phyloP scores from a whole-genome alignment of 2,888 invertebrate genomes.

The Rotaria magnacalcarata region DNA sequence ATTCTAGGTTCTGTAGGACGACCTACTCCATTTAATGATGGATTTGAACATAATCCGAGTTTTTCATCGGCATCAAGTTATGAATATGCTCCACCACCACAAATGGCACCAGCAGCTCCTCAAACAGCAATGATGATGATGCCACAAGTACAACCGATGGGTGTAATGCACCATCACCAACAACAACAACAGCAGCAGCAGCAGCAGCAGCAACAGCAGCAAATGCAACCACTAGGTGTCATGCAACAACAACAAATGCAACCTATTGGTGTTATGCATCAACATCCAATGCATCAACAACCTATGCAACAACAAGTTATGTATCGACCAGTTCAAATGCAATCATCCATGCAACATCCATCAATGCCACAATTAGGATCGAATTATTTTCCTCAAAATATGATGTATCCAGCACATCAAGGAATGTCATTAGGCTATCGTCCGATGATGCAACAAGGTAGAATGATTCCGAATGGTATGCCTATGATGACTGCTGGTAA shows the following conservation, averaged over 20 bases:
- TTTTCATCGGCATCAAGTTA: constrained; percentile 7
- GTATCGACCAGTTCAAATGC: not conserved
- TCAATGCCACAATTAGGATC: not conserved
- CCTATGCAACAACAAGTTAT: not conserved
- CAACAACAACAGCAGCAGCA: not conserved
- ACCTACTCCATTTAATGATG: not conserved
- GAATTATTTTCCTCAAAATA: not conserved
- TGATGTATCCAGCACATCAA: constrained; percentile 6
- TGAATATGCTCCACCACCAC: constrained; percentile 34
- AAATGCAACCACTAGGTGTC: not conserved
- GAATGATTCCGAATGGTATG: not conserved
- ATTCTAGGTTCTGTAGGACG: not conserved
- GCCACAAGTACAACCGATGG: not conserved
- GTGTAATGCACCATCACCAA: not conserved
- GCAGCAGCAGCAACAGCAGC: not conserved
- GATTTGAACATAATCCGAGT: not conserved
- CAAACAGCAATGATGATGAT: constrained; percentile 3
- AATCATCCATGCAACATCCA: not conserved
- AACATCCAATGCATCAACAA: not conserved
- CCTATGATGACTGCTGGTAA: not conserved
- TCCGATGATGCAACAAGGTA: constrained; percentile 22
- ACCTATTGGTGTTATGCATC: not conserved
- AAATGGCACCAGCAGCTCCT: not conserved
- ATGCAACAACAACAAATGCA: not conserved
- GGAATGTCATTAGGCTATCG: constrained; percentile 23